These are phyloP conservation scores for Punctoribates punctum DNA, from an alignment of 2,888 invertebrate genomes.

Conservation along the genomic window DNA sequence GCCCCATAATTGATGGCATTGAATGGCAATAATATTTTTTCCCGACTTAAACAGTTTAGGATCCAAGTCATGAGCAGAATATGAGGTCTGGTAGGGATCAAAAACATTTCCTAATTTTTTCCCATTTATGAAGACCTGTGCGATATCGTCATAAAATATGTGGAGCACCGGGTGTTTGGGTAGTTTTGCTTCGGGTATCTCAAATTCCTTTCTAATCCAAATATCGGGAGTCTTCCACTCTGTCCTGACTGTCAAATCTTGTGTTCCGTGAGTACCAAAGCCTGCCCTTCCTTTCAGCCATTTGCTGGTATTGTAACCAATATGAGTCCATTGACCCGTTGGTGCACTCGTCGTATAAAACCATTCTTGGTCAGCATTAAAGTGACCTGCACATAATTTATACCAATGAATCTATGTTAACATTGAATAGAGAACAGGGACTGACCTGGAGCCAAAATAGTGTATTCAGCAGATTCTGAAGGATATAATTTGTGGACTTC, in stretches of 20 bases:
- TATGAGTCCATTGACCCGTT: too few species aligned
- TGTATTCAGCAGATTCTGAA: too few species aligned
- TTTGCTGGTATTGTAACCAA: too few species aligned
- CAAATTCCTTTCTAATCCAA: not conserved
- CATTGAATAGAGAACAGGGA: too few species aligned
- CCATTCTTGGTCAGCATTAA: too few species aligned
- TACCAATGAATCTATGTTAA: too few species aligned
- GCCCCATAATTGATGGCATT: not conserved
- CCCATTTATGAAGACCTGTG: not conserved
- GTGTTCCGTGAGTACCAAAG: not conserved
- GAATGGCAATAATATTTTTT: slow-evolving; percentile 4
- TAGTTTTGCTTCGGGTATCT: not conserved
- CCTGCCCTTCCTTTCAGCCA: too few species aligned
- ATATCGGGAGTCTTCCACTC: not conserved
- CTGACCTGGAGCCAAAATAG: too few species aligned
- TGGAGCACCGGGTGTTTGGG: not conserved
- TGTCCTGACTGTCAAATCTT: not conserved
- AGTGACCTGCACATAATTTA: too few species aligned
- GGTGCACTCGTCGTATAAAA: too few species aligned
- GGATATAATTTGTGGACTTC: too few species aligned
- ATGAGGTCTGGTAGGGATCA: slow-evolving; percentile 8
- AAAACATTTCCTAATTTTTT: not conserved
- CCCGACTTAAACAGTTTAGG: not conserved
- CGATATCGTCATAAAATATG: slow-evolving; percentile 1
- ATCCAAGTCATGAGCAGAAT: not conserved